Base-by-base conservation (phyloP, 2,113 vertebrate species). In the Peucedramus taeniatus region DNA sequence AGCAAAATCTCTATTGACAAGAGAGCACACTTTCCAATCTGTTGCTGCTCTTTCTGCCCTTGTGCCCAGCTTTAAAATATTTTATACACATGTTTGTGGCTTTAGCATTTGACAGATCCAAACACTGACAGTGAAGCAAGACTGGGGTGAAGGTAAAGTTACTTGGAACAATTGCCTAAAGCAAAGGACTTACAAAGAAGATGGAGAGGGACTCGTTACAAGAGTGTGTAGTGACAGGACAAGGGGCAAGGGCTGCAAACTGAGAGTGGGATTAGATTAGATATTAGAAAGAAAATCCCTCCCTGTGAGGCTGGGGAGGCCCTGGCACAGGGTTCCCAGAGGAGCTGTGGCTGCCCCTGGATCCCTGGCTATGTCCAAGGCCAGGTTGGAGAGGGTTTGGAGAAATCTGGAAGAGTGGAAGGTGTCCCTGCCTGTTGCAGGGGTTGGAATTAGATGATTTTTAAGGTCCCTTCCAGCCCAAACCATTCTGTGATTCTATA, bases 1-100 rank as follows among this genome's bases (percentile, higher is more conserved):
- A 89, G 45, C 47, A 94, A 96, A 94, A 77, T 87, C 87, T 89
- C 65, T 93, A 22, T 40, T 77, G 65, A 94, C 69, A 88, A 23
- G 69, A 83, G 16, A 63, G 65, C 12, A 13, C n/a, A 24, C n/a
- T 92, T 95, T 89, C 53, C 69, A 90, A 61, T 81, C 61, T 89
- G 53, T 37, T 71, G 14, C 51, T 88, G 39, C 21, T 49, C 4
- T 35, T 86, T 80, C 79, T 86, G 71, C 56, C 56, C 31, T 28
- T 21, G 37, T 75, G n/a, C 16, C 40, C 83, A 30, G 17, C 39
- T 90, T 59, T 75, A 33, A 66, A 45, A 10, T 23, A 17, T 39
- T 83, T 51, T 13, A 85, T 53, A 56, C 1, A 42, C 12, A 15
- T 19, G 11, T 79, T 85, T 75, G 39, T 69, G 69, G 27, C 56